Evolutionary conservation across 2,113 vertebrate species (phyloP), one percentile per base, ranked within the genome.

Genomic region (Grammomys dolichurus): DNA sequence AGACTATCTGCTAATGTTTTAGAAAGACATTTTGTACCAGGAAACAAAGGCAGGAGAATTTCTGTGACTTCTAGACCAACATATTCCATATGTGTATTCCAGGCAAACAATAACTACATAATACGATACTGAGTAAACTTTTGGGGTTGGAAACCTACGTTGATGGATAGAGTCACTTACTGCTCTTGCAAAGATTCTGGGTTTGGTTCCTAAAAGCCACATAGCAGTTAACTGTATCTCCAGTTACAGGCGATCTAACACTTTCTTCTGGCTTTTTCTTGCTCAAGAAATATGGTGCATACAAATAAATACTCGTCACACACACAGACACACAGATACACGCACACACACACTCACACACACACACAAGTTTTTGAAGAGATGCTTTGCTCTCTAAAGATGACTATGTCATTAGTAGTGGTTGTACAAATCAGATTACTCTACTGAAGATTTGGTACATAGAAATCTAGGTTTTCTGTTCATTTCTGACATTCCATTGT

Each of bases 271-370:
- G 7, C 26, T 26, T 46, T 60, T 85, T 60, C 7, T 46, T 4
- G 1, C 3, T 43, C 13, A 4, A 63, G n/a, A 0, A 7, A 63
- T n/a, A 40, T 8, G n/a, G n/a, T 63, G 14, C 13, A 26, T n/a
- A 63, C 14, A 63, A 60, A 63, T 63, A 9, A 0, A 63, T 7
- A 84, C 0, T 19, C 5, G 63, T 43, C 20, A 82, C 54, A 40
- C 20, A n/a, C 6, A 58, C 36, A 81, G 19, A 56, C 40, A 82
- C n/a, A 60, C 36, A 81, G 33, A n/a, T 33, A 81, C 22, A 56
- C 19, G 56, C 51, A 80, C 20, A 24, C 60, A 63, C 60, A 60
- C 58, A 60, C 19, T 1, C 19, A 22, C 19, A 22, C 63, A 82
- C 48, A 54, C 20, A 56, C 33, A 58, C 17, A 81, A 19, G 4